Base-by-base conservation (phyloP, 2,113 vertebrate genomes). In the Myrmecophaga tridactyla region DNA sequence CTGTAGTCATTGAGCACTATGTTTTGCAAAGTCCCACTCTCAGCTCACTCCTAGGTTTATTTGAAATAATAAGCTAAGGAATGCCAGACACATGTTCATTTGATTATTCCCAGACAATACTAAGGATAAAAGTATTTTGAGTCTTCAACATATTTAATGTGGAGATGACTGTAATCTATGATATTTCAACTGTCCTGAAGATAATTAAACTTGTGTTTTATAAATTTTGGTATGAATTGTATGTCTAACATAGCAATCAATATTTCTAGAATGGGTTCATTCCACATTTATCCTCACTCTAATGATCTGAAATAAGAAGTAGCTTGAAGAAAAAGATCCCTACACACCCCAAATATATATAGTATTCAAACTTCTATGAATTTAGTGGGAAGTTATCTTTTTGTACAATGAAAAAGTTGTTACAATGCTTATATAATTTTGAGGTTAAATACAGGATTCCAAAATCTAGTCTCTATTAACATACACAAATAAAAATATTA, bases 381-480 rank as follows among this genome's bases (percentile, higher is more conserved):
- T 88, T 88, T 62, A 90, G n/a, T 46, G 39, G 51, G 58, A 70
- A 46, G 29, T 86, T 65, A 87, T 89, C 58, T 51, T 93, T 87
- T 69, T 73, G 67, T 60, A 92, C 76, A 95, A 81, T n/a, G 17
- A 39, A 83, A 85, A 88, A 72, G n/a, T 77, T 63, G 31, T 69
- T 89, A 75, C 69, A 95, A 96, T 90, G 73, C 31, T 82, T 78
- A 85, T 21, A 46, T 90, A 85, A 92, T 90, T 93, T 77, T 92
- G 51, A 95, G 82, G 20, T 80, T 88, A 96, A 82, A 73, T 53
- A 81, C 25, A 70, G 72, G 65, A 94, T 65, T 94, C 73, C 89
- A 85, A 89, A 94, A 69, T 25, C 41, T 82, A 94, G 48, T 82
- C 92, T 69, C 89, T 65, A 48, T n/a, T 17, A 76, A 94, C 48